Base-by-base conservation (phyloP, 1,140 invertebrate genomes). In the Hestina assimilis region DNA sequence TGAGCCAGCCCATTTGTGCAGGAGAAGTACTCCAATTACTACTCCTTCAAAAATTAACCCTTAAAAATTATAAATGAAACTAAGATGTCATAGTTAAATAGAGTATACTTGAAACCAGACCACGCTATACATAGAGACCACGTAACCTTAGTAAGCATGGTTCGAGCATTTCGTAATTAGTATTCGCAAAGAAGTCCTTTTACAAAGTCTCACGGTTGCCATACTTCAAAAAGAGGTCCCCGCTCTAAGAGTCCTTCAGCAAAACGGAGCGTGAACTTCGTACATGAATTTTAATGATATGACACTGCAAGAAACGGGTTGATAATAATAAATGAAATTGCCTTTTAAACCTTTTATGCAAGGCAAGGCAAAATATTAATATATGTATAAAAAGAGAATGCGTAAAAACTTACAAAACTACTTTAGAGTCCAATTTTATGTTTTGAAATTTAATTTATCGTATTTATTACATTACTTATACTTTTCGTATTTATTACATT, bases 121-220 rank as follows among this genome's bases (percentile, higher is more conserved):
- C n/a, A n/a, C n/a, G n/a, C n/a, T n/a, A 38, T 38, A 9, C 33
- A 14, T 38, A 17, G 46, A n/a, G n/a, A n/a, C 26, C 28, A 21
- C 42, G 40, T 40, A 51, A 51, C 51, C 43, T 58, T 50, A 21
- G 29, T 42, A 42, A 58, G 46, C 43, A 31, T 15, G 11, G 47
- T 48, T 46, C 35, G 45, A 51, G 55, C 40, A 23, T 20, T 33
- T 33, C 26, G 61, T 63, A 65, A 65, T 65, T 65, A 65, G 52
- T 60, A 65, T 65, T 56, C 57, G 57, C 63, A 52, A 64, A 55
- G 52, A 59, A 60, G 57, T 57, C 43, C 57, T 60, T 48, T 38
- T 46, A 56, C 46, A 54, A 50, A 65, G 52, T 54, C 56, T 64
- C 48, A 65, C 43, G 52, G 54, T 41, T 60, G 47, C 58, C 46